Evolutionary conservation across 1,140 invertebrate genomes (phyloP), one percentile per base, ranked within the genome.

Genomic region (Pseudomyrmex concolor): DNA sequence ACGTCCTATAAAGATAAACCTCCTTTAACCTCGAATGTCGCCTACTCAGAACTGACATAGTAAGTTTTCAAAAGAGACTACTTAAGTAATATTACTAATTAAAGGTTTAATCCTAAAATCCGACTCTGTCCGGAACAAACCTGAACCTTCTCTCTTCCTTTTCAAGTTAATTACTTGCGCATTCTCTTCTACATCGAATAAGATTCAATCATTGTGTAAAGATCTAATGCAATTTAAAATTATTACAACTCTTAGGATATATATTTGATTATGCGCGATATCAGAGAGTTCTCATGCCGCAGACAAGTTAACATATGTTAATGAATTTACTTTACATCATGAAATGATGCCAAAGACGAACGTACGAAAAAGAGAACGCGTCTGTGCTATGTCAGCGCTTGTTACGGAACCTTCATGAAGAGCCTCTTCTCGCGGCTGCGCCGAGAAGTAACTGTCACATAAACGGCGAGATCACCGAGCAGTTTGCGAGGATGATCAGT

Each of bases 401-500:
- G 71, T 83, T 85, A 88, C 60, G 83, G 62, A 19, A 13, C 48
- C 54, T 78, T 55, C 62, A 45, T 63, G 22, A 77, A 81, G 64
- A 63, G 84, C 77, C 80, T 84, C 68, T 82, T 81, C 59, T 67
- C 84, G 72, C 67, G 9, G 45, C 67, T 59, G 45, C 74, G 59
- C 48, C 60, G 70, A 34, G 59, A 77, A 82, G 80, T 90, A 91
- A 90, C 85, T 88, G 84, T 89, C 90, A 86, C 85, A 88, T 91
- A 92, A 93, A 92, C 80, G 89, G 74, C 84, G 86, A 82, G 86
- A 92, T 89, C 88, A 85, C 85, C 45, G 86, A 78, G 78, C 84
- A 91, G 91, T 92, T 91, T 88, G 86, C 82, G 82, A 78, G 67
- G 87, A 91, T 88, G 91, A 93, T 93, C 90, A 87, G 90, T 77